These are phyloP conservation scores for Uria aalge DNA, from an alignment of 2,113 vertebrate genomes.

Conservation along the genomic window DNA sequence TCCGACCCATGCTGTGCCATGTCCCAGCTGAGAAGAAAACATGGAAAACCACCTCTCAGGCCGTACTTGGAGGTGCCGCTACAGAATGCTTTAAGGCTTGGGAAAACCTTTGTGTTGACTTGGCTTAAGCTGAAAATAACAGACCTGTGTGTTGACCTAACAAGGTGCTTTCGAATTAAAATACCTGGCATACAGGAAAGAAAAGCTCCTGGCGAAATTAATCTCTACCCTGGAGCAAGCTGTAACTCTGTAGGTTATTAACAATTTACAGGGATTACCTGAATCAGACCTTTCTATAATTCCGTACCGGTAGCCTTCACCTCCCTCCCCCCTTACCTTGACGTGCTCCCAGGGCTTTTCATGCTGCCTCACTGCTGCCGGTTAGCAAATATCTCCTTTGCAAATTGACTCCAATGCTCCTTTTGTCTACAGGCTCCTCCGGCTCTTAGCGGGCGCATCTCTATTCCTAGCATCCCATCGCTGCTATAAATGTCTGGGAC, in stretches of 20 bases:
- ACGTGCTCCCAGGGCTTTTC: not conserved
- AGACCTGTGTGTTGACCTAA: not conserved
- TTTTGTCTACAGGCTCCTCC: not conserved
- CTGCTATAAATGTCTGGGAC: not conserved
- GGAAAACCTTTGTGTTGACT: not conserved
- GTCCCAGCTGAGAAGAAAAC: not conserved
- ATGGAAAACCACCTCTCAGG: not conserved
- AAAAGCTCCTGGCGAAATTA: rapidly evolving
- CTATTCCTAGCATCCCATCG: not conserved
- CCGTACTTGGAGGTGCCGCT: not conserved
- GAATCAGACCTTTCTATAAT: not conserved
- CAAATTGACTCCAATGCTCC: not conserved
- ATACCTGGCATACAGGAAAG: not conserved
- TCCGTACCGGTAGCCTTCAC: rapidly evolving
- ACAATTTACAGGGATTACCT: not conserved
- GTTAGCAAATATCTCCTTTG: not conserved
- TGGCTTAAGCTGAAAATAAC: not conserved
- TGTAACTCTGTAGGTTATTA: not conserved
- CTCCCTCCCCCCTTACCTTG: conserved; percentile 30
- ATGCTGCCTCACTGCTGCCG: not conserved
- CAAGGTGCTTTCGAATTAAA: not conserved
- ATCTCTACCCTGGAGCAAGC: not conserved
- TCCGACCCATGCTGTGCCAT: not conserved
- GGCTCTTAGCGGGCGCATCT: not conserved
- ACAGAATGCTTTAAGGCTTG: not conserved